These are phyloP conservation scores for Agonum fuliginosum DNA, from an alignment of 2,888 invertebrate genomes.

Conservation along the genomic window DNA sequence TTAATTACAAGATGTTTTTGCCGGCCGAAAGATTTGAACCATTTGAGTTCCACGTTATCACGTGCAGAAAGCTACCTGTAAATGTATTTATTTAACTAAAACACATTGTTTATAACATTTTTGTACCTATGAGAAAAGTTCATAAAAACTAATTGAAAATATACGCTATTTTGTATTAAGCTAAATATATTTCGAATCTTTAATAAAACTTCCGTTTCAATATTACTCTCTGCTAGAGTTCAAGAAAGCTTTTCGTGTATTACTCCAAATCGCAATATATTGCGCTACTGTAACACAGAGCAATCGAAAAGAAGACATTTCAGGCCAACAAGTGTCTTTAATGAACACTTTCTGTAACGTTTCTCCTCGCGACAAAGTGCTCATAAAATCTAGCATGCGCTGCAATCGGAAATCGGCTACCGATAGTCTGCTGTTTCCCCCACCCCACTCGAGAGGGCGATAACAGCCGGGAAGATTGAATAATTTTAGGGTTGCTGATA, in stretches of 20 bases:
- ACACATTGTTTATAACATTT: no score
- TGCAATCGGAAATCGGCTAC: conserved; percentile 48
- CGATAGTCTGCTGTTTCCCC: conserved; percentile 26
- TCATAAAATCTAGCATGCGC: conserved; percentile 56
- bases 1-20: no score
- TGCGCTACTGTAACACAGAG: neutral
- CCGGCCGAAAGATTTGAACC: no score
- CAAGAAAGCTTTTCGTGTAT: no score
- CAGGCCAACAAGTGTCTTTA: conserved; percentile 56
- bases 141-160: no score
- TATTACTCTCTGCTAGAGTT: neutral
- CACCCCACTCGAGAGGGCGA: neutral
- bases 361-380: conserved; percentile 55
- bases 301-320: conserved; percentile 47
- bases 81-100: no score
- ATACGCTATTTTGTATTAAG: no score
- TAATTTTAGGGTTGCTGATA: conserved; percentile 56
- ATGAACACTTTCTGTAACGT: conserved; percentile 53
- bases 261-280: neutral
- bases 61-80: no score
- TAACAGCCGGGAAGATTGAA: conserved; percentile 56
- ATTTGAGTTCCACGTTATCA: no score
- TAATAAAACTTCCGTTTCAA: neutral
- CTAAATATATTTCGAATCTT: no score
- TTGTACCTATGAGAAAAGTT: no score